A percentile compares a stretch with the other conserved stretches of the same genome.
Evolutionary conservation across 2,888 invertebrate species (phyloP).

Genomic region (Chirona hameri): DNA sequence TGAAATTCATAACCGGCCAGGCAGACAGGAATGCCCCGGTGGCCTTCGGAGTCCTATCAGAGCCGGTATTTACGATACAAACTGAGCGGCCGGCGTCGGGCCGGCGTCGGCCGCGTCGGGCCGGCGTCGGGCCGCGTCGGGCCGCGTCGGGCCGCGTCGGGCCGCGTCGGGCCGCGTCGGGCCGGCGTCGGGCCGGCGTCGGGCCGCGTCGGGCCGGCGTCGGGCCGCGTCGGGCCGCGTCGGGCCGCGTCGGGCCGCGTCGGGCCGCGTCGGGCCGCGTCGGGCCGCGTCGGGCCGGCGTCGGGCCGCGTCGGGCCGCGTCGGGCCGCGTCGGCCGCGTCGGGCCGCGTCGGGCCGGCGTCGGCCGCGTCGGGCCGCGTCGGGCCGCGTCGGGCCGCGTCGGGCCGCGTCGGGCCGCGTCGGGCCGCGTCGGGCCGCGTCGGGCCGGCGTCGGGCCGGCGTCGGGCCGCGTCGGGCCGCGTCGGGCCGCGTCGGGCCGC

Average conservation of each 20-base stretch:
- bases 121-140: neutral
- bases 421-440: too few relatives aligned
- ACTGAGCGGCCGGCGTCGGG: neutral
- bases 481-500: neutral
- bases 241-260: neutral
- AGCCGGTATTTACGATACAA: constrained; percentile 12
- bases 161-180: too few relatives aligned
- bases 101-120: too few relatives aligned
- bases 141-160: too few relatives aligned
- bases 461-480: too few relatives aligned
- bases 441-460: neutral
- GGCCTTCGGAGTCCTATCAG: constrained; percentile 2
- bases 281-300: neutral
- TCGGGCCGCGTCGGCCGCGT: too few relatives aligned
- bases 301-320: too few relatives aligned
- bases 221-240: too few relatives aligned
- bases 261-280: too few relatives aligned
- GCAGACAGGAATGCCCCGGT: neutral
- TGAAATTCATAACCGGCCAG: constrained; percentile 8
- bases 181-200: neutral
- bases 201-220: neutral
- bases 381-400: too few relatives aligned
- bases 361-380: too few relatives aligned
- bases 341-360: neutral
- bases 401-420: neutral